Conservation (phyloP, 30 jellyfish, hydroid and myxozoan genomes). For the Turritopsis rubra region DNA sequence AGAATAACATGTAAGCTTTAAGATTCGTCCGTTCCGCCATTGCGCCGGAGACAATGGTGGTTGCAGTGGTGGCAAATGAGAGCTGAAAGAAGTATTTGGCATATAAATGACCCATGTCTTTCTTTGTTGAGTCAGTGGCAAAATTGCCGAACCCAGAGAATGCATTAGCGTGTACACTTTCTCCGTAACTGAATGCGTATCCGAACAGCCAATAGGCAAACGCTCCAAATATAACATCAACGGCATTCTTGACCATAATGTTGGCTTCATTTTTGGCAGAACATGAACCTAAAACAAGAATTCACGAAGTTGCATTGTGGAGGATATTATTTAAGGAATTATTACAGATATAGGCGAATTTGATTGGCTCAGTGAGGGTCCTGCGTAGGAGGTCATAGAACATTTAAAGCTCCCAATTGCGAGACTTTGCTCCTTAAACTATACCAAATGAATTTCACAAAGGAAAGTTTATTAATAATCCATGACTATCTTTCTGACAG, state of each 20-base stretch:
- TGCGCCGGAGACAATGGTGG: constrained; percentile 94
- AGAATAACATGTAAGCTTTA: constrained; percentile 65
- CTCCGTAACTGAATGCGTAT: constrained; percentile 66
- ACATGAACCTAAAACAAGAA: constrained; percentile 44
- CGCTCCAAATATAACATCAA: constrained; percentile 84
- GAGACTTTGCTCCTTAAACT: no score
- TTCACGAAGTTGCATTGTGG: no score
- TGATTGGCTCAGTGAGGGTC: no score
- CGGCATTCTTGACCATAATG: constrained; percentile 79
- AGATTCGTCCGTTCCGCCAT: constrained; percentile 87
- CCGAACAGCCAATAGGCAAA: constrained; percentile 80
- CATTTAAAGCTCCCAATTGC: no score
- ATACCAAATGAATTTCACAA: no score
- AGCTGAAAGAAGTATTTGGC: constrained; percentile 69
- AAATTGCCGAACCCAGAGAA: constrained; percentile 61
- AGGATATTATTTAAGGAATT: not conserved
- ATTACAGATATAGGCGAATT: not conserved
- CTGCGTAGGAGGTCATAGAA: no score
- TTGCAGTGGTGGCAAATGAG: constrained; percentile 87
- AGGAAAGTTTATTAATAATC: no score
- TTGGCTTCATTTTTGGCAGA: constrained; percentile 77
- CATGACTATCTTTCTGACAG: no score
- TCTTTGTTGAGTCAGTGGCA: constrained; percentile 55
- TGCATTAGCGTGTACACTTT: constrained; percentile 41
- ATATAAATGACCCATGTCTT: constrained; percentile 53